Evolutionary conservation across 2,113 vertebrate species (phyloP), one percentile per base, ranked within the genome.

Genomic region (Chloebia gouldiae): DNA sequence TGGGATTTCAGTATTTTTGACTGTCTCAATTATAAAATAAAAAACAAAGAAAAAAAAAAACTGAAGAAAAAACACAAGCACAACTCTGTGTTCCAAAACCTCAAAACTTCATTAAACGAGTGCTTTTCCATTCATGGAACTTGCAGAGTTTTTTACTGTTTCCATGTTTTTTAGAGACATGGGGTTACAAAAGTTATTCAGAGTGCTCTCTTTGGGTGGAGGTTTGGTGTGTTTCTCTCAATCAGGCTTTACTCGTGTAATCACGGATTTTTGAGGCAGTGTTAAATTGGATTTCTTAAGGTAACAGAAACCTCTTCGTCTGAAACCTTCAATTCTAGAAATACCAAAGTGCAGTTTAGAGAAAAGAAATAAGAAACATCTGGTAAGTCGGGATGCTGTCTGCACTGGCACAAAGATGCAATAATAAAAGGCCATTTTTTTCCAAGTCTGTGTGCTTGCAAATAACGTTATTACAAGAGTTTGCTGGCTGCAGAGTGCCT

Each of bases 341-440:
- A 84, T 56, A 33, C 76, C 51, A 28, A 83, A 94, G 45, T 85
- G 64, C 71, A 91, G 92, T 73, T 96, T 81, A 98, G 81, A 96
- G 95, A 96, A 77, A 85, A 75, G 81, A 97, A 98, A 98, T 96
- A 93, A 92, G 97, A 97, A 98, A 97, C 98, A 98, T 97, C 96
- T 98, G 97, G 45, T 94, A 90, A 95, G 27, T 85, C 96, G 33
- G 71, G 77, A 94, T 86, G 68, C 68, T 49, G 78, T 78, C 95
- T 96, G 91, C 61, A 54, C 82, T 97, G 97, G 96, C 95, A 86
- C 83, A 94, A 92, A 86, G 83, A 95, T 88, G 83, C 89, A 97
- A 95, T 96, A 96, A 96, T 95, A 82, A 96, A 93, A 91, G 68
- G 77, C 12, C 4, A 15, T 92, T 97, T 93, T 97, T 95, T 95